Base-by-base conservation (phyloP, 2,113 vertebrate genomes). In the Ochotona princeps region DNA sequence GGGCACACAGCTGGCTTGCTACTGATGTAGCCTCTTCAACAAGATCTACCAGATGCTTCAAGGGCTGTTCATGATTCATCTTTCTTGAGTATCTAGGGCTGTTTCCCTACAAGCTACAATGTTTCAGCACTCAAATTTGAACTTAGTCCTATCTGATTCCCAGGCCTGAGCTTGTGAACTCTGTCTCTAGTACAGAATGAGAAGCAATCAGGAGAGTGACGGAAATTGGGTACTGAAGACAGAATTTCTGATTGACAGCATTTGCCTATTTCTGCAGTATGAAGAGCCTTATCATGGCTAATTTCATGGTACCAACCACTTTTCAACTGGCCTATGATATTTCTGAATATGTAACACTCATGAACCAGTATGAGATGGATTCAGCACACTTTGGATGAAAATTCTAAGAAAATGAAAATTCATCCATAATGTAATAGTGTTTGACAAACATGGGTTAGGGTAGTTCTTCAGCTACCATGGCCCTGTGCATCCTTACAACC, bases 281-380 rank as follows among this genome's bases (percentile, higher is more conserved):
- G 61, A 73, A 89, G 32, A 74, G 18, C 38, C 25, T 30, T 0
- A 32, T 8, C 54, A 1, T 44, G 28, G 49, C 26, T 85, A 83
- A 63, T 38, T 80, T 60, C 44, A 65, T 54, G n/a, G 13, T 28
- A 44, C 9, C 30, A 76, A 49, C 8, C 63, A 26, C 80, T 32
- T 75, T 51, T 60, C 82, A 73, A 25, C 47, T 63, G 32, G 15
- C 7, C 86, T 51, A 67, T 4, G 73, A n/a, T 2, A 73, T 60
- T 91, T 86, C 35, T 79, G 18, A 78, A 54, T 73, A 85, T 21
- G 54, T 75, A 54, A 73, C 85, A 95, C 8, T 63, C 5, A n/a
- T 28, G 74, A 85, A 38, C 35, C 81, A 15, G 11, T 69, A 10
- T 38, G n/a, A 91, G 13, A n/a, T 38, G 0, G 11, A 32, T 86